Evolutionary conservation across 2,797 vertebrate species (phyloP).

Genomic region (Bucorvus abyssinicus): DNA sequence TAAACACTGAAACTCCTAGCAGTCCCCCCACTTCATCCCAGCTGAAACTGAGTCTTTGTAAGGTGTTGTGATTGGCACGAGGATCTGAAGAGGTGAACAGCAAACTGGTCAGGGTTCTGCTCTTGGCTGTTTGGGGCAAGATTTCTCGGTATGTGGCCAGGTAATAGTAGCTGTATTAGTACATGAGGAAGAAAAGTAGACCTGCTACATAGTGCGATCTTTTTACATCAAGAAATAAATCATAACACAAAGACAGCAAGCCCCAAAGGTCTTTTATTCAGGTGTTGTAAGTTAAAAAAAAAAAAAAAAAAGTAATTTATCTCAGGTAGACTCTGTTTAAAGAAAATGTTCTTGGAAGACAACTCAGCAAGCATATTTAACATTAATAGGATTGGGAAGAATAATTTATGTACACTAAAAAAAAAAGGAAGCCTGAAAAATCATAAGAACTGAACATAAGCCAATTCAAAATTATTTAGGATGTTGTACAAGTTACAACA

Average conservation of each 20-base stretch:
- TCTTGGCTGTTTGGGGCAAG: background rate
- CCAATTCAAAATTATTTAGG: conserved; percentile 63
- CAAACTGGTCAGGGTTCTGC: background rate
- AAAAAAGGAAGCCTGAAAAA: conserved; percentile 48
- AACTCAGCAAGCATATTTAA: conserved; percentile 60
- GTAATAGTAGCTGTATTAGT: background rate
- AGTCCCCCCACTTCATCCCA: background rate
- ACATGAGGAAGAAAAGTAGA: background rate
- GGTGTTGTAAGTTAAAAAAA: conserved; percentile 24
- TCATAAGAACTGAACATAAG: conserved; percentile 54
- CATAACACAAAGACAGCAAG: conserved; percentile 50
- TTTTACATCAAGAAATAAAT: conserved; percentile 63
- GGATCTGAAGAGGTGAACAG: background rate
- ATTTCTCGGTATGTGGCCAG: background rate
- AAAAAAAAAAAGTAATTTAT: conserved; percentile 21
- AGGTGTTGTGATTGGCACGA: background rate
- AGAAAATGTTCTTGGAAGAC: conserved; percentile 66
- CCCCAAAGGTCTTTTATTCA: conserved; percentile 61
- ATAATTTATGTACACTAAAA: conserved; percentile 64
- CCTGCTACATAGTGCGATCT: background rate
- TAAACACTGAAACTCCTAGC: background rate
- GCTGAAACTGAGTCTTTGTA: background rate
- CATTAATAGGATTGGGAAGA: conserved; percentile 58
- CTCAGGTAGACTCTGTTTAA: conserved; percentile 55
- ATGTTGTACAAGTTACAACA: conserved; percentile 64